phyloP scores from a whole-genome alignment of 2,888 invertebrate genomes.

The Cancer borealis region DNA sequence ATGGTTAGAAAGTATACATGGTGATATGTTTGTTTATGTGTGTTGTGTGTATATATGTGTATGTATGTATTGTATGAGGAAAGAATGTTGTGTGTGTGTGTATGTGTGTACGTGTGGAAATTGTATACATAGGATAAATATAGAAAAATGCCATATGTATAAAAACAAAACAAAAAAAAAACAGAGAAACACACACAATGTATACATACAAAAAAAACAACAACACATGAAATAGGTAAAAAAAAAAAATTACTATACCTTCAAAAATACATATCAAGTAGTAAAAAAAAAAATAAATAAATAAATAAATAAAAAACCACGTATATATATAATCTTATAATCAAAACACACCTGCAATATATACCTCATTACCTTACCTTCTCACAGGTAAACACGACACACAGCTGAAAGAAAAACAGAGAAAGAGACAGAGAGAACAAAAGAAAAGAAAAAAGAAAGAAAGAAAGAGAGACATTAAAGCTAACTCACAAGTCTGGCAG shows the following conservation, averaged over 20 bases:
- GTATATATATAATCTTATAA: too few relatives aligned
- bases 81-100: too few relatives aligned
- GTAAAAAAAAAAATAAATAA: too few relatives aligned
- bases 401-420: neutral
- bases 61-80: neutral
- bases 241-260: neutral
- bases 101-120: neutral
- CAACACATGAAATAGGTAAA: too few relatives aligned
- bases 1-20: too few relatives aligned
- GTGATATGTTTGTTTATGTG: neutral
- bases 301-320: too few relatives aligned
- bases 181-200: too few relatives aligned
- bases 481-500: neutral
- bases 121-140: neutral
- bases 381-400: neutral
- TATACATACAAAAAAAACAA: too few relatives aligned
- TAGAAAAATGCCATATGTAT: neutral
- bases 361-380: neutral
- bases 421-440: neutral
- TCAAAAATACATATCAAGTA: neutral
- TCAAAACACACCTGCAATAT: neutral
- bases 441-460: neutral
- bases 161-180: too few relatives aligned
- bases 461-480: neutral
- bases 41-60: neutral